Evolutionary conservation across 2,797 vertebrate species (phyloP), one percentile per base, ranked within the genome.

Genomic region (Champsocephalus gunnari): DNA sequence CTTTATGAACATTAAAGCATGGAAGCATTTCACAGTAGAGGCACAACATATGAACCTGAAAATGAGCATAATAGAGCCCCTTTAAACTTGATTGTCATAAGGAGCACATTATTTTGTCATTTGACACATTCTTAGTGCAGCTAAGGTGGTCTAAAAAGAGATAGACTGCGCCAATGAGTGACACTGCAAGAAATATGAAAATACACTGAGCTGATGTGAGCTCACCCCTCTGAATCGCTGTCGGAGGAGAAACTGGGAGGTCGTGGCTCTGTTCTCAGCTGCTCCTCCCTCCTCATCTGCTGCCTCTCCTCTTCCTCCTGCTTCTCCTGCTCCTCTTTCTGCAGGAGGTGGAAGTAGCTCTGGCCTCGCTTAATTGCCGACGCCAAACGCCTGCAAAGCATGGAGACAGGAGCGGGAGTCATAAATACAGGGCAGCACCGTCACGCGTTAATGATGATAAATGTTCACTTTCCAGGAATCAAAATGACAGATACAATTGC

Each of bases 301-400:
- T 84, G 76, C 69, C 78, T 65, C 50, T 71, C 70, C 43, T 76
- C 69, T 0, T 59, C 24, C 12, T 71, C 89, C 70, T 82, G 80
- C 57, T 79, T 88, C 70, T 91, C 73, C 19, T 80, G 60, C 0
- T 87, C 92, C 76, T 95, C 94, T 72, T 92, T 90, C 62, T 53
- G 90, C 53, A 96, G 89, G 0, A 91, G 83, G 45, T 75, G 59
- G 45, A 96, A 95, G 69, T 92, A 95, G 0, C 92, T 91, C 0
- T 80, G 85, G 13, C 95, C 92, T 19, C 48, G 80, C 79, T 91
- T 94, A 79, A 96, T 92, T 0, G 82, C 92, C 6, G 44, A 88
- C 49, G 94, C 76, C 67, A 95, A 83, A 44, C 44, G 66, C 67
- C 96, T 96, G 81, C 50, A 66, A 73, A 66, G 55, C 58, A 64